Percentiles rank a stretch among this genome's conserved stretches.
Conservation (phyloP, 2,113 vertebrate genomes). For the Nothoprocta pentlandii region DNA sequence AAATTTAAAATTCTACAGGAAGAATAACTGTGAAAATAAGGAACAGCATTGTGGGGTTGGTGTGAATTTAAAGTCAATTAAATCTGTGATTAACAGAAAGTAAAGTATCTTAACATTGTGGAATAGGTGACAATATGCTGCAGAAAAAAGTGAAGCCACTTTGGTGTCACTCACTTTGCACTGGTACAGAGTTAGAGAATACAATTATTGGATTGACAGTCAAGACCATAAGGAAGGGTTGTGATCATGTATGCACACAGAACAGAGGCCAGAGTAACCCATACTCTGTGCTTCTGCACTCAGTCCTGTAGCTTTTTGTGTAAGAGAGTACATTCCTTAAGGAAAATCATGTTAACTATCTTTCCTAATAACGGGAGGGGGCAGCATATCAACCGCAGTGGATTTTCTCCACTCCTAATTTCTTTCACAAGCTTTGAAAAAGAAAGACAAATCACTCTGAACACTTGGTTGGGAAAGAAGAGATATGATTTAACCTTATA, state of each 20-base stretch:
- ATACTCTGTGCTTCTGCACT: neutral
- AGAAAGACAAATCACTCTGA: conserved; percentile 22
- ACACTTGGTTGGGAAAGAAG: conserved; percentile 1
- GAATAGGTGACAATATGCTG: neutral
- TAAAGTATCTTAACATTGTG: neutral
- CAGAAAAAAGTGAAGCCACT: neutral
- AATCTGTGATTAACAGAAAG: neutral
- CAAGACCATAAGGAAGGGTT: neutral
- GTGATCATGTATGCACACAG: neutral
- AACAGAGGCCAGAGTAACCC: neutral
- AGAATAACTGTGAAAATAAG: neutral
- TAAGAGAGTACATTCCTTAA: neutral
- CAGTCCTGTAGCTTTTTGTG: neutral
- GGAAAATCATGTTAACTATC: neutral
- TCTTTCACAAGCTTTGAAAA: neutral
- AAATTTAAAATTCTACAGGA: neutral
- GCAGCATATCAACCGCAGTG: neutral
- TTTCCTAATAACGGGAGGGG: neutral
- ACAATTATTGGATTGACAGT: neutral
- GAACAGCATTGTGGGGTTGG: neutral
- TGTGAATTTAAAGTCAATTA: neutral
- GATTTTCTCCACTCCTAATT: neutral
- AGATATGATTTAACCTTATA: conserved; percentile 56
- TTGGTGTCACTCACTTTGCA: neutral
- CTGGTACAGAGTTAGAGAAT: neutral